Base-by-base conservation (phyloP, 2,888 invertebrate genomes). In the Calliopum simillimum region DNA sequence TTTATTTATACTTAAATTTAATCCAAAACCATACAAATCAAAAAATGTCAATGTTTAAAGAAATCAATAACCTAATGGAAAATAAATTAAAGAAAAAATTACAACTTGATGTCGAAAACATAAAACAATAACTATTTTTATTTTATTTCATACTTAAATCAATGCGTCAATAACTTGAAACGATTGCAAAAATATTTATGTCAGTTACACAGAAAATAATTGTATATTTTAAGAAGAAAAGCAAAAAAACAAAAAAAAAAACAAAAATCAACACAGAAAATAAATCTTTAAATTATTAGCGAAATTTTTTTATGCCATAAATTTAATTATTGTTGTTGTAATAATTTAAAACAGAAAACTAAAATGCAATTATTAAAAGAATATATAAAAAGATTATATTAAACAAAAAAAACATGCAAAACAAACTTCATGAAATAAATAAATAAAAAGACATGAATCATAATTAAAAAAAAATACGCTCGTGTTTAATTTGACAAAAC, bases 291-390 rank as follows among this genome's bases (percentile, higher is more conserved):
- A 67, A 59, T 58, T 72, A 79, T 77, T 79, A 80, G 79, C 75
- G 77, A 81, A 81, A 80, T 78, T 80, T 81, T 80, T 77, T 74
- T 70, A 77, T 74, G 43, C 67, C 76, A 74, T 71, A 74, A 67
- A 70, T 71, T 64, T 63, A 69, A 75, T 74, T 77, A 76, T 78
- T 78, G 78, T 78, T 78, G 78, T 78, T 78, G 77, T 78, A 77
- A 75, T 76, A 76, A 78, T 74, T 74, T 75, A 72, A 76, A 70
- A 62, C 41, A 64, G 71, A 66, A 43, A 70, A 71, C 59, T 46
- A 47, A 68, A 68, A 62, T 66, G 61, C 5, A 67, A 66, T 61
- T 33, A 66, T 23, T 62, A 66, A 70, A 4, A 13, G 11, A 64
- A 63, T 44, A 43, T 47, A 66, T 62, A 33, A 33, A 33, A 66